Evolutionary conservation across 2,888 invertebrate genomes (phyloP), one percentile per base, ranked within the genome.

Genomic region (Drosophila ezoana): DNA sequence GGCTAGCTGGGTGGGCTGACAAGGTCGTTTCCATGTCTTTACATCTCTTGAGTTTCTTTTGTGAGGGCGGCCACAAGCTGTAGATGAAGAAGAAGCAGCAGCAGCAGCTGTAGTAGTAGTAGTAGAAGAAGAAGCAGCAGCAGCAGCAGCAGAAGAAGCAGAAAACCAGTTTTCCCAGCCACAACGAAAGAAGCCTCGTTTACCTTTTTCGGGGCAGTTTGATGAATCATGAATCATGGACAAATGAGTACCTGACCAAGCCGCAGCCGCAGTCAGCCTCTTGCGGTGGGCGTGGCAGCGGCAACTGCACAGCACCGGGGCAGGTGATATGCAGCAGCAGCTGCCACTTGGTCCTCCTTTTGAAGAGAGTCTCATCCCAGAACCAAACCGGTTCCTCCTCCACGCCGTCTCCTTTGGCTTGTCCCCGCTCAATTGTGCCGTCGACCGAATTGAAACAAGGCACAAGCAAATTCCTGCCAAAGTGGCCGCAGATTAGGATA

Each of bases 141-240:
- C 38, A n/a, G n/a, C 52, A 48, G 16, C 37, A 23, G 4, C 28
- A 8, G n/a, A n/a, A n/a, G n/a, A n/a, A n/a, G n/a, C n/a, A n/a
- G n/a, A n/a, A 59, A 60, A 60, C 60, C 60, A 54, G 60, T 60
- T 60, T 54, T 23, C 23, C 16, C 8, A 28, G 28, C 28, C 28
- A 28, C 8, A 28, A 28, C 28, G 8, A 8, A 28, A 37, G 38
- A 38, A 57, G 48, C 58, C 60, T 74, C 47, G 59, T 72, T 72
- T 69, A 63, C 62, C 58, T 64, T 44, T 67, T 72, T 65, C 69
- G 75, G 79, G 71, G 57, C 57, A 65, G 61, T 37, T 38, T 81
- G 82, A 82, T 81, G 81, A 82, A 82, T 81, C 86, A 81, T 86
- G 76, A 57, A 62, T 70, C 66, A 66, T 69, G 56, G 54, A 58